These are phyloP conservation scores for Haliclona indistincta DNA, from an alignment of 37 sponge, comb jelly and placozoan genomes.

Conservation along the genomic window DNA sequence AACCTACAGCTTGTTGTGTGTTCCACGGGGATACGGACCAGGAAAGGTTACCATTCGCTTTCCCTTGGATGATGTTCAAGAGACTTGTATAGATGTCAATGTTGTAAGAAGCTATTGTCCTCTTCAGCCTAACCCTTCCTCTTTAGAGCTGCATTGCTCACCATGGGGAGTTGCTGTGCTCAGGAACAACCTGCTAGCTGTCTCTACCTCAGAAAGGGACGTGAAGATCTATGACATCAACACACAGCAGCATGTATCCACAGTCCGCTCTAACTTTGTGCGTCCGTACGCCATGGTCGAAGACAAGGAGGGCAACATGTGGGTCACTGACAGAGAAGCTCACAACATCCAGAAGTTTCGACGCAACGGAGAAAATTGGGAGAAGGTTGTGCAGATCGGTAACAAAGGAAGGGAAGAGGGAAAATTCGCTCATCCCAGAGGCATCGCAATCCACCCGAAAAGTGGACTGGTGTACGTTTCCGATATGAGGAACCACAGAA, in stretches of 20 bases:
- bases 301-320: constrained; percentile 29
- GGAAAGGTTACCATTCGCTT: constrained; percentile 20
- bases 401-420: constrained; percentile 26
- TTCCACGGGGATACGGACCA: constrained; percentile 23
- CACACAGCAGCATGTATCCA: constrained; percentile 4
- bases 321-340: constrained; percentile 70
- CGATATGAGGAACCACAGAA: constrained; percentile 68
- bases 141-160: constrained; percentile 31
- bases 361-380: not conserved
- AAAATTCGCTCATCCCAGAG: constrained; percentile 57
- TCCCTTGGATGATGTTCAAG: no score
- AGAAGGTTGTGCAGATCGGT: constrained; percentile 55
- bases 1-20: constrained; percentile 34
- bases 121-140: constrained; percentile 20
- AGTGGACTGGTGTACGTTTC: constrained; percentile 62
- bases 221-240: constrained; percentile 29
- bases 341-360: constrained; percentile 61
- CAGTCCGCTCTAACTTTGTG: constrained; percentile 34
- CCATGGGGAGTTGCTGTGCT: constrained; percentile 60
- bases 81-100: constrained; percentile 15
- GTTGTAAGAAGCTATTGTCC: constrained; percentile 36
- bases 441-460: constrained; percentile 47
- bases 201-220: constrained; percentile 39
- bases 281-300: constrained; percentile 52
- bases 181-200: constrained; percentile 29